A percentile compares a stretch with the other conserved stretches of the same genome.
Evolutionary conservation across 2,888 invertebrate genomes (phyloP).

Genomic region (Coelogynopora nodosa): DNA sequence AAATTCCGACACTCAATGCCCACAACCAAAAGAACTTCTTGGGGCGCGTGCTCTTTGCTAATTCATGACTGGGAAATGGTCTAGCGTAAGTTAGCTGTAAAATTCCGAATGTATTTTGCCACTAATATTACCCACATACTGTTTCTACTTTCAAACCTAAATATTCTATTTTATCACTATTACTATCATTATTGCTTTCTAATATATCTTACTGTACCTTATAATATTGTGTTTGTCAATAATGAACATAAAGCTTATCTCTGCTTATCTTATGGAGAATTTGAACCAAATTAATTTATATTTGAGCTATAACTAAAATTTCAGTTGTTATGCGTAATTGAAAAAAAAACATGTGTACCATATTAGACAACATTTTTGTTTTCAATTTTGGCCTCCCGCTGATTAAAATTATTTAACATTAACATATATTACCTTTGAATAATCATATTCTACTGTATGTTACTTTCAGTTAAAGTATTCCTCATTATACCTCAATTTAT

Average conservation of each 20-base stretch:
- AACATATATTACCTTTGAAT: too few species aligned
- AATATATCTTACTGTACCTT: neutral
- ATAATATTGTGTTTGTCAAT: neutral
- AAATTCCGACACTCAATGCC: constrained; percentile 19
- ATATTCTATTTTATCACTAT: neutral
- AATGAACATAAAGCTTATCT: neutral
- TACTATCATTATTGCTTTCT: neutral
- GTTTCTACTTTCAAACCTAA: neutral
- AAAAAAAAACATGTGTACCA: too few species aligned
- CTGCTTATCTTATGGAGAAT: neutral
- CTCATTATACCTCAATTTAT: too few species aligned
- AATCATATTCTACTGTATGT: too few species aligned
- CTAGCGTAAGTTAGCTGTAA: neutral
- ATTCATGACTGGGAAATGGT: neutral
- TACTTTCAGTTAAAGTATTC: too few species aligned
- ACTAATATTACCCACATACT: neutral
- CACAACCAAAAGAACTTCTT: constrained; percentile 24
- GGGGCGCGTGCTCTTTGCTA: neutral
- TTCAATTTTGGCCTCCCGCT: too few species aligned
- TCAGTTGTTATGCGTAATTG: too few species aligned
- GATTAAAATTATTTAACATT: too few species aligned
- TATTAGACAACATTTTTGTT: too few species aligned
- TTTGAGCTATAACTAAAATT: too few species aligned
- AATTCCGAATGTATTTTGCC: neutral
- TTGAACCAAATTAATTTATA: too few species aligned